phyloP scores from a whole-genome alignment of 2,113 vertebrate species.

The Psammodynastes pulverulentus region DNA sequence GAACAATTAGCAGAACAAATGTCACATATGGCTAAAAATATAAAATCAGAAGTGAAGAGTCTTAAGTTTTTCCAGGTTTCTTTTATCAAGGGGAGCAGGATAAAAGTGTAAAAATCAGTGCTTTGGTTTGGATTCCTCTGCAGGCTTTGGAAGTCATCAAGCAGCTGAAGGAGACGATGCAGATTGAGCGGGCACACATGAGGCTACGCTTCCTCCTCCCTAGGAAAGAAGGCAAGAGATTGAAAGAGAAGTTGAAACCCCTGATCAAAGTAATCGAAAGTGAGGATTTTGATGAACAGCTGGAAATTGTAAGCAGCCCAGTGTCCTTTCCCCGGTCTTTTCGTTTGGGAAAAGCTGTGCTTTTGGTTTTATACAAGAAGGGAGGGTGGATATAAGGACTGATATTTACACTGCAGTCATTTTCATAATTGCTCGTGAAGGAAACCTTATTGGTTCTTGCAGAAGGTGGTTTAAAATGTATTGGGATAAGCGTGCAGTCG shows the following conservation, averaged over 20 bases:
- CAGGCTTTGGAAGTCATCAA: constrained; percentile 95
- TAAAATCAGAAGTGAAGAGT: background rate
- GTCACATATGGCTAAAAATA: background rate
- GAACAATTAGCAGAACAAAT: background rate
- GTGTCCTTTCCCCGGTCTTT: background rate
- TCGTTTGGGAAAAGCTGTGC: background rate
- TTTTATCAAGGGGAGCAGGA: background rate
- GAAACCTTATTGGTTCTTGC: background rate
- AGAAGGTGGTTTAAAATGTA: background rate
- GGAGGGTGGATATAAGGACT: background rate
- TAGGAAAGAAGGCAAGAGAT: constrained; percentile 86
- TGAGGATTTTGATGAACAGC: constrained; percentile 85
- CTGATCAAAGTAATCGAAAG: constrained; percentile 87
- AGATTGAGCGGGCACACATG: constrained; percentile 96
- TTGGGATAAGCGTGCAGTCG: background rate
- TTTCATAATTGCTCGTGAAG: background rate
- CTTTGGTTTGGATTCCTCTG: background rate
- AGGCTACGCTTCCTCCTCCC: constrained; percentile 85
- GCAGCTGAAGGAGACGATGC: constrained; percentile 90
- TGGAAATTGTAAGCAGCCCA: constrained; percentile 81
- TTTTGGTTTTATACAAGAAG: background rate
- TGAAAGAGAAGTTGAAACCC: constrained; percentile 93
- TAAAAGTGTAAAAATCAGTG: background rate
- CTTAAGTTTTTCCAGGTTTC: background rate
- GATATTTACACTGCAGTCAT: background rate